Base-by-base conservation (phyloP, 2,797 vertebrate genomes). In the Chloroceryle amazona region DNA sequence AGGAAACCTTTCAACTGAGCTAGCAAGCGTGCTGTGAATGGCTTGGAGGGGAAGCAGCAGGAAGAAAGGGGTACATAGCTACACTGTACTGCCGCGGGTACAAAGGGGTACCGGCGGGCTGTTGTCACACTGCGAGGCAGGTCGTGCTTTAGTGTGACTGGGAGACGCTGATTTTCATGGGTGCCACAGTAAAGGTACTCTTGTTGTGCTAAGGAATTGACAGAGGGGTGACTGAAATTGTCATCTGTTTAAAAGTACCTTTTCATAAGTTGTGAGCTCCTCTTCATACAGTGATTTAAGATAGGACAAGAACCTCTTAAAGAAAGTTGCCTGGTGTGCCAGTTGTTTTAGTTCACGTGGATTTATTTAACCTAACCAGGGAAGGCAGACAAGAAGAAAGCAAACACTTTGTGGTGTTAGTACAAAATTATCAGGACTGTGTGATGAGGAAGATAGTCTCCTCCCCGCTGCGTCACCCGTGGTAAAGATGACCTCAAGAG, bases 71-170 rank as follows among this genome's bases (percentile, higher is more conserved):
- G 2, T 13, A 25, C 16, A 1, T 8, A 17, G 8, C 73, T 54
- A 3, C 3, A 0, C 31, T 41, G 41, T 11, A 11, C 10, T 13
- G 8, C 33, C 10, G 26, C 3, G 4, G 70, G 52, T 37, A 11
- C 31, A 26, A 18, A 58, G 31, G 19, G 26, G 13, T n/a, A 8
- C 33, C 6, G 1, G 28, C 3, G 33, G 16, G 46, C 46, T n/a
- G 29, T 39, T 57, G 23, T 51, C 54, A 11, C 29, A 1, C 52
- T 10, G 37, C 12, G 10, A 49, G 55, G 33, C n/a, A 46, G 61
- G 62, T 31, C 5, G 9, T 8, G 33, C 13, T 46, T 41, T 37
- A 29, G 11, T 6, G 18, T 55, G 49, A 58, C 33, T 35, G 73
- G 19, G 35, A 68, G 55, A 35, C 14, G 2, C 5, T 12, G 26